Evolutionary conservation across 2,113 vertebrate species (phyloP).

Genomic region (Gobiocypris rarus): DNA sequence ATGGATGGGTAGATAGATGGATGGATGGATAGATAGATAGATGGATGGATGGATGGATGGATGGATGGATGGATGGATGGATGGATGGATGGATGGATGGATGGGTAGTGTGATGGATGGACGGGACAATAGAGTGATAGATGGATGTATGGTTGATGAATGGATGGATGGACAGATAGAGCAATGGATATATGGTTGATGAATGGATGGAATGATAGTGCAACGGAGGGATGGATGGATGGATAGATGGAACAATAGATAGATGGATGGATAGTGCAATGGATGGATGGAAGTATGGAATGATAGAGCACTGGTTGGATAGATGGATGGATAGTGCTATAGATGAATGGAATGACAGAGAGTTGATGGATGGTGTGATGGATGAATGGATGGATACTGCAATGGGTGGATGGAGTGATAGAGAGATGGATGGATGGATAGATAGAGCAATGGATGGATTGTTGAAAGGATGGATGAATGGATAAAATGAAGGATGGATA

Average conservation of each 20-base stretch:
- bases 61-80: not conserved
- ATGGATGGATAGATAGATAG: rapidly evolving
- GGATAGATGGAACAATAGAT: not conserved
- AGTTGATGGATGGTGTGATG: not conserved
- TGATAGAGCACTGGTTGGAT: rapidly evolving
- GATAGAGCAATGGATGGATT: too few species aligned
- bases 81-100: not conserved
- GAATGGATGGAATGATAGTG: not conserved
- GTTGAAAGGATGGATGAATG: rapidly evolving
- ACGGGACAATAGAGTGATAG: too few species aligned
- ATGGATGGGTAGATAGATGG: too few species aligned
- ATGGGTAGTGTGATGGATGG: too few species aligned
- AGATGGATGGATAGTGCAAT: not conserved
- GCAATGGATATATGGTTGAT: too few species aligned
- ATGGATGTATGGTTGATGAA: rapidly evolving
- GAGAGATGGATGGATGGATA: not conserved
- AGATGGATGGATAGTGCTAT: rapidly evolving
- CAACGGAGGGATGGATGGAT: not conserved
- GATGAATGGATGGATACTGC: not conserved
- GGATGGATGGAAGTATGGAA: not conserved
- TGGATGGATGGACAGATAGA: too few species aligned
- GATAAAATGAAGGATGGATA: not conserved
- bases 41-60: not conserved
- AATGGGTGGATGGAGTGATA: not conserved
- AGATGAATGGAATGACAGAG: too few species aligned